Evolutionary conservation across 1,140 invertebrate genomes (phyloP), one percentile per base, ranked within the genome.

Genomic region (Anastrepha ludens): DNA sequence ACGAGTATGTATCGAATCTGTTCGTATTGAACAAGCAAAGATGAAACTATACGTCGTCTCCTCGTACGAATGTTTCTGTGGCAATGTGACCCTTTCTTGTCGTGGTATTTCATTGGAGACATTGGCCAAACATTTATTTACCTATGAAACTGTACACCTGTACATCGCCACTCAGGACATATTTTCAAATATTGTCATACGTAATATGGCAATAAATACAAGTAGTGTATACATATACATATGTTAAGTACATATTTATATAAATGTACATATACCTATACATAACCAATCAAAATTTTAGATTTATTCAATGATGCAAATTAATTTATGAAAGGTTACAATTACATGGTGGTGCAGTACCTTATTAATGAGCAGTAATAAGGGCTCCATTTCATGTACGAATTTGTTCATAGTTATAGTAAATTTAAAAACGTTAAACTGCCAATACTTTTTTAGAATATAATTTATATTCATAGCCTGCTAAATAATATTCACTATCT

Each of bases 1-100:
- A n/a, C n/a, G n/a, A n/a, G n/a, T n/a, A n/a, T 81, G n/a, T 81
- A 55, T 81, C 74, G 74, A 47, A 81, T 81, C 9, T 55, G 44
- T 15, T 81, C 47, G 47, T 81, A 81, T 81, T 81, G 74, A 81
- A 55, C 47, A 55, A 47, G 74, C 20, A 39, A 67, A 39, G 64
- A 39, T 8, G 29, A 20, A 67, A 39, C 29, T 39, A 39, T 5
- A 15, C 20, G 17, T 67, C 11, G 5, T 8, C n/a, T 29, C 29
- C 29, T 29, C 29, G 29, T 29, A 29, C 29, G 29, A 29, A 29
- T 67, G n/a, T 67, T 67, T 67, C 17, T 39, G 2, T 67, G 64
- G 2, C 47, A 55, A 81, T 55, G 44, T 55, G 74, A 47, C 3
- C 41, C 8, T 20, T 58, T 50, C 44, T 55, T n/a, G 17, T 7